Base-by-base conservation (phyloP, 1,140 invertebrate genomes). In the Drosophila subobscura region DNA sequence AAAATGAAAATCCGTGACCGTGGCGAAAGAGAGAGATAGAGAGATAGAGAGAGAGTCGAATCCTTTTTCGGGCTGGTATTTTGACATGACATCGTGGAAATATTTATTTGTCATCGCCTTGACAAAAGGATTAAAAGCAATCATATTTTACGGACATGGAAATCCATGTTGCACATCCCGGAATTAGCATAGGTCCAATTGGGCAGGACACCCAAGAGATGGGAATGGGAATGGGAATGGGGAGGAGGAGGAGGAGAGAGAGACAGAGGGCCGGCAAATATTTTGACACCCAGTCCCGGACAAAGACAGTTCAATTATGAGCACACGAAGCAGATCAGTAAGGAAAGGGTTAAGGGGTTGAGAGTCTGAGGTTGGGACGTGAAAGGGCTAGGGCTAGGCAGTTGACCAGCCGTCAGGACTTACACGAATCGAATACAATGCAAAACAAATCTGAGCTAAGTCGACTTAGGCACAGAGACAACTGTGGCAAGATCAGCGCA, bases 21-120 rank as follows among this genome's bases (percentile, higher is more conserved):
- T 46, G 41, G 12, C 60, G 27, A 42, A 37, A 3, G 33, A 37
- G 8, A 37, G 27, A 33, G 40, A 53, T 7, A 20, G 16, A 3
- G 33, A 37, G 8, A 37, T 22, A 33, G 40, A 53, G 10, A 20
- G 16, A 20, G 16, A 20, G 16, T 20, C n/a, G 61, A 55, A 74
- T 72, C 47, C 63, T 37, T 65, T 50, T 49, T 37, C 33, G 33
- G 33, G 41, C 52, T 66, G 44, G 56, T 86, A 77, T 86, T 86
- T 75, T 86, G 83, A 86, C 83, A 83, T 83, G 65, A 42, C 42
- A 72, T 70, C 78, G 86, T 57, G 75, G 86, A 86, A 86, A 86
- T 86, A 88, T 86, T 86, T 86, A 85, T 85, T 66, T 75, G 72
- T 64, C 70, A 73, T 68, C 66, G 64, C 51, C 64, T 68, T 70